phyloP scores from a whole-genome alignment of 1,140 invertebrate species.

The Lerema accius region DNA sequence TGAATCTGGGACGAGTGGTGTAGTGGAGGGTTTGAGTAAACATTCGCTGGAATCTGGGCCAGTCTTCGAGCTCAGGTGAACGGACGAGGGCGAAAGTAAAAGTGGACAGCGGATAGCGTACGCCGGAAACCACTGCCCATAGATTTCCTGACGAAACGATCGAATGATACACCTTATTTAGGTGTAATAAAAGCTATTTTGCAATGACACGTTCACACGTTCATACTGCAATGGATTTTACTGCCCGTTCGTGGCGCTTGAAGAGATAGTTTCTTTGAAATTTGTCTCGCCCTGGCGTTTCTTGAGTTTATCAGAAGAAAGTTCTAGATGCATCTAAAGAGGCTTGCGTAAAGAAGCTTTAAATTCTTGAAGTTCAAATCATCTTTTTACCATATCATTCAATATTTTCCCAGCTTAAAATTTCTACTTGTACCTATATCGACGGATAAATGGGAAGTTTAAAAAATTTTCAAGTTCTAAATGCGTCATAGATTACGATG shows the following conservation, averaged over 20 bases:
- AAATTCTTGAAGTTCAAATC: too few species aligned
- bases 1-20: slow-evolving; percentile 10
- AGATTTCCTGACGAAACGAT: slow-evolving; percentile 48
- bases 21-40: slow-evolving; percentile 46
- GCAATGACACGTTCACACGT: too few species aligned
- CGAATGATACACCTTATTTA: slow-evolving; percentile 8
- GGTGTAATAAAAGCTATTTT: slow-evolving; percentile 6
- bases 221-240: too few species aligned
- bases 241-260: not conserved
- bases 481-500: too few species aligned
- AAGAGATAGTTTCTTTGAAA: not conserved
- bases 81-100: slow-evolving; percentile 72
- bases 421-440: too few species aligned
- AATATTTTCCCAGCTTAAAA: too few species aligned
- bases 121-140: slow-evolving; percentile 51
- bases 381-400: too few species aligned
- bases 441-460: too few species aligned
- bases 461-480: too few species aligned
- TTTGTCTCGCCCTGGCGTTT: not conserved
- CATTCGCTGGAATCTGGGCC: slow-evolving; percentile 57
- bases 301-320: not conserved
- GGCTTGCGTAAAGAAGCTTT: too few species aligned
- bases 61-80: slow-evolving; percentile 64
- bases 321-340: too few species aligned
- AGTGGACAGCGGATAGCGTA: slow-evolving; percentile 48